Base-by-base conservation (phyloP, 2,888 invertebrate genomes). In the Eumacrocentrus americanus region DNA sequence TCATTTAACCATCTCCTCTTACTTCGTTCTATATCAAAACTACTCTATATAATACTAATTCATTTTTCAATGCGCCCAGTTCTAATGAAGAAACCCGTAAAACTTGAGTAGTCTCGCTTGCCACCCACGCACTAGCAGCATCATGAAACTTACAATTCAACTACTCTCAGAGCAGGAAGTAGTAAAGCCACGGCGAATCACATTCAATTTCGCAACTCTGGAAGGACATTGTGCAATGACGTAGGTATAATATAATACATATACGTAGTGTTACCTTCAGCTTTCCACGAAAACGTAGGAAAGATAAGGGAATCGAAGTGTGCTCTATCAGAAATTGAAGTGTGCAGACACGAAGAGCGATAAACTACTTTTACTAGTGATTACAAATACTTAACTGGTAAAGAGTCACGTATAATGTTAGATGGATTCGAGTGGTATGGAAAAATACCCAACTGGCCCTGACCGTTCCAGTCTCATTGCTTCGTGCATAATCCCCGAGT, bases 401-500 rank as follows among this genome's bases (percentile, higher is more conserved):
- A 23, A 23, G 6, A 14, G 11, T 47, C 18, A 46, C 12, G 25
- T 44, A 9, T 11, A 11, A 14, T 14, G 38, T 4, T 29, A 52
- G 51, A 48, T 52, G 51, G 51, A 20, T 52, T 37, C 20, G 14
- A 52, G 38, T 52, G 51, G 51, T 22, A 38, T 37, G 20, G 22
- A 20, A 11, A 37, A 37, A 52, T 37, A 52, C 37, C n/a, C n/a
- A 37, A 35, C 64, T 69, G 67, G 68, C 72, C 72, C 71, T 72
- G 72, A 72, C 71, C 72, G 72, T 72, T 72, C 71, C 70, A 72
- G 70, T 72, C 72, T 72, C 69, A 66, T 72, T 71, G 63, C 65
- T 54, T 55, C 52, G 57, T 54, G 58, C 57, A 57, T 46, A 59
- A 55, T 52, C n/a, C n/a, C n/a, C n/a, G n/a, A n/a, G 20, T 47